Percentiles rank a stretch among this genome's conserved stretches.
phyloP scores from a whole-genome alignment of 2,113 vertebrate species.

The Rattus rattus region DNA sequence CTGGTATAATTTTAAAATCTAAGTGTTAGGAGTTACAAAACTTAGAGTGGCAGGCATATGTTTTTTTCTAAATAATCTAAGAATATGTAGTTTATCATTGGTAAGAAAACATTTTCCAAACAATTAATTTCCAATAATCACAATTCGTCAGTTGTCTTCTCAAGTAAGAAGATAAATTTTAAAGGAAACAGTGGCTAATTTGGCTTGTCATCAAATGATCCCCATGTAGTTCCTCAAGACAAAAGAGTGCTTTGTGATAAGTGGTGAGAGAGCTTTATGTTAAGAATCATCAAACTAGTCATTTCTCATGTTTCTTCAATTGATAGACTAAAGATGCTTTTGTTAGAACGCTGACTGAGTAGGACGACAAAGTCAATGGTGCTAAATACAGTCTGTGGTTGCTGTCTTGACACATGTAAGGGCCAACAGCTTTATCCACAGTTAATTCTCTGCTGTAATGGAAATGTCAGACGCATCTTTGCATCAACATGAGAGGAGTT shows the following conservation, averaged over 20 bases:
- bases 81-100: background rate
- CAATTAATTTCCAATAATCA: conserved; percentile 13
- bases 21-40: background rate
- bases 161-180: background rate
- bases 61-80: background rate
- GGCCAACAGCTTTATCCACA: background rate
- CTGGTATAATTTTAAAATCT: background rate
- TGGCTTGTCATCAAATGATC: background rate
- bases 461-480: too few species aligned
- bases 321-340: background rate
- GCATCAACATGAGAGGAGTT: background rate
- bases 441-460: background rate
- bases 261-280: background rate
- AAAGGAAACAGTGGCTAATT: background rate
- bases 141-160: background rate
- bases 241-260: background rate
- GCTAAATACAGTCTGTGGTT: background rate
- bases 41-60: background rate
- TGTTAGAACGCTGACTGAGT: background rate
- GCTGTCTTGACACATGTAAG: background rate
- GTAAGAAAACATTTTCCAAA: conserved; percentile 12
- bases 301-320: background rate
- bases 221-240: background rate
- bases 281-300: background rate
- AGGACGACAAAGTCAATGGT: too few species aligned